Conservation (phyloP, 2,113 vertebrate species). For the Bambusicola thoracicus region DNA sequence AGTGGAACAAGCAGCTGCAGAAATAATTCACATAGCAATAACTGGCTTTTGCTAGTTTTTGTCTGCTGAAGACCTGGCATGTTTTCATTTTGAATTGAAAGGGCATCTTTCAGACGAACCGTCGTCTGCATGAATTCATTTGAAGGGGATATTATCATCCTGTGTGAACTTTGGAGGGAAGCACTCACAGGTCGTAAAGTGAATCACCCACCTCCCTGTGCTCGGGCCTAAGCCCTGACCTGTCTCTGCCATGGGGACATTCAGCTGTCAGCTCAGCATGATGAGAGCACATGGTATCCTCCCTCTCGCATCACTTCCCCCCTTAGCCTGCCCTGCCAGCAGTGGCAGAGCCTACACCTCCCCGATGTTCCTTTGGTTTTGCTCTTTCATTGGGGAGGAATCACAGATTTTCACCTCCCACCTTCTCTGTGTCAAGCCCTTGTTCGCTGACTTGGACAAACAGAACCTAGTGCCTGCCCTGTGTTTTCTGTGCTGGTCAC, state of each 20-base stretch:
- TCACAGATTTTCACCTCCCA: neutral
- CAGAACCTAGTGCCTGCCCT: neutral
- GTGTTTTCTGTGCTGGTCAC: neutral
- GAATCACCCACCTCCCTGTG: conserved; percentile 37
- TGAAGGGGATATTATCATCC: conserved; percentile 57
- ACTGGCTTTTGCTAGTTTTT: neutral
- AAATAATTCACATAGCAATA: neutral
- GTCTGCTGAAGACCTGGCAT: neutral
- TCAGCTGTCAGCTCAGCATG: neutral
- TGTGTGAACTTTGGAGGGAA: conserved; percentile 62
- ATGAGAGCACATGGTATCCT: neutral
- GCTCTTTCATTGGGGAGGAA: neutral
- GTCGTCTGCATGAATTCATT: conserved; percentile 37
- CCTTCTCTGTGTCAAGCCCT: rapidly evolving
- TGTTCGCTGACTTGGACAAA: neutral
- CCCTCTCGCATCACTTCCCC: neutral
- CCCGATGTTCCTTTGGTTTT: rapidly evolving
- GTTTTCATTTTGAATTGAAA: neutral
- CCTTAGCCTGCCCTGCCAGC: rapidly evolving
- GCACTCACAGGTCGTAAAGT: conserved; percentile 62
- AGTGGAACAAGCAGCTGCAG: neutral
- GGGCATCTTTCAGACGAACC: conserved; percentile 3
- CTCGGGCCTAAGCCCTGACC: neutral
- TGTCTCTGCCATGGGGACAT: neutral
- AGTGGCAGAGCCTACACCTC: neutral